Base-by-base conservation (phyloP, 2,797 vertebrate species). In the Babyrousa celebensis region DNA sequence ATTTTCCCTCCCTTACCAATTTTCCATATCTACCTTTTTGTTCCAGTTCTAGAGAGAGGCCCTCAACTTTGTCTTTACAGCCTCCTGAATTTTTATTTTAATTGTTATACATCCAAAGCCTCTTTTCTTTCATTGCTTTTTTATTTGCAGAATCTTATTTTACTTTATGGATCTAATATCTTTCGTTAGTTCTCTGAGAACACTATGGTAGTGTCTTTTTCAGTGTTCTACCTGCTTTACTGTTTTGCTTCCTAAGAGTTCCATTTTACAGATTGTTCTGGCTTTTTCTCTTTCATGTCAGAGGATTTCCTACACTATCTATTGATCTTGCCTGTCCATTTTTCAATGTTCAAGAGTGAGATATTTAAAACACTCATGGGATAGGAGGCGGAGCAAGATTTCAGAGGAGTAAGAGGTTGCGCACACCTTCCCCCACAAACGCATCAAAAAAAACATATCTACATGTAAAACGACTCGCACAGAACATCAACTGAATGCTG, bases 101-200 rank as follows among this genome's bases (percentile, higher is more conserved):
- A 80, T 84, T 92, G 12, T 48, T 74, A n/a, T 65, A 58, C 75
- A n/a, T 80, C 63, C 60, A 86, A 89, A 77, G 32, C 12, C 5
- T 65, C 54, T 87, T 82, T 83, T 29, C 20, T 95, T 89, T 82
- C 70, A 65, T 72, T 86, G 40, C 5, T 80, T 75, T 36, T 91
- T 74, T 86, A 32, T 54, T 86, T 92, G 83, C 48, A 60, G 58
- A 92, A 52, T 25, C 7, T 36, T 89, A 4, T 65, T 94, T 89
- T 85, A 6, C 23, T 77, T 86, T 74, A 63, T 23, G 65, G 7
- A 29, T 71, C 86, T 1, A 60, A 1, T 94, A 77, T 70, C 29
- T 87, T 86, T 67, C 12, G 32, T 89, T 68, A 52, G 88, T 83
- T 89, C 56, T 95, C 40, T 71, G 75, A 97, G 68, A 89, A 52